Evolutionary conservation across 1,140 invertebrate genomes (phyloP).

Genomic region (Mycetomoellerius zeteki): DNA sequence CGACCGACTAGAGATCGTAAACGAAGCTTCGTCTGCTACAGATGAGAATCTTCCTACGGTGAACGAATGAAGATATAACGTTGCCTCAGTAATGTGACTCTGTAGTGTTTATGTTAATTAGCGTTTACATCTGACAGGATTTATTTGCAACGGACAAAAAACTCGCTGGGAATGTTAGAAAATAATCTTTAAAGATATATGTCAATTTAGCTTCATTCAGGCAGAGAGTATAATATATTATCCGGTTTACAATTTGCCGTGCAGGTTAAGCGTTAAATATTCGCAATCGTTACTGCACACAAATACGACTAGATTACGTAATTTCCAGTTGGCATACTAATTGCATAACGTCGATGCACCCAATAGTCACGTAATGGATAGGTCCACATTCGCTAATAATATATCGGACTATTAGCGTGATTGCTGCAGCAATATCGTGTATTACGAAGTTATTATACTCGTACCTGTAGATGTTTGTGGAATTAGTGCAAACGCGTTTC

Average conservation of each 20-base stretch:
- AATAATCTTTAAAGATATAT: constrained; percentile 10
- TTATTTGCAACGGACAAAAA: constrained; percentile 5
- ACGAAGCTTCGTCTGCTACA: constrained; percentile 32
- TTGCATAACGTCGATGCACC: constrained; percentile 31
- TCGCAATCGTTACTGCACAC: constrained; percentile 16
- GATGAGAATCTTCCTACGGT: constrained; percentile 29
- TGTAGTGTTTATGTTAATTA: constrained; percentile 31
- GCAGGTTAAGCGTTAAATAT: constrained; percentile 33
- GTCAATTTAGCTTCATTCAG: not conserved
- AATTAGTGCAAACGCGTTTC: constrained; percentile 2
- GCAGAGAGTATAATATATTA: not conserved
- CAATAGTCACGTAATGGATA: constrained; percentile 45
- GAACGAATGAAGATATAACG: constrained; percentile 37
- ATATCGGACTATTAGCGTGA: constrained; percentile 48
- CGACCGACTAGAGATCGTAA: constrained; percentile 41
- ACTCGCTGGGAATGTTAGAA: not conserved
- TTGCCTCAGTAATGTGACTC: not conserved
- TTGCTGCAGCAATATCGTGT: constrained; percentile 9
- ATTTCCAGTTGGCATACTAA: constrained; percentile 53
- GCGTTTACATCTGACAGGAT: not conserved
- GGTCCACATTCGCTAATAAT: constrained; percentile 46
- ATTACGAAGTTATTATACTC: constrained; percentile 1
- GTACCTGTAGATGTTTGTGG: not conserved
- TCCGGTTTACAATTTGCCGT: not conserved
- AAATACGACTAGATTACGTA: constrained; percentile 19